Conservation (phyloP, 2,888 invertebrate species). For the Watsonalla binaria region DNA sequence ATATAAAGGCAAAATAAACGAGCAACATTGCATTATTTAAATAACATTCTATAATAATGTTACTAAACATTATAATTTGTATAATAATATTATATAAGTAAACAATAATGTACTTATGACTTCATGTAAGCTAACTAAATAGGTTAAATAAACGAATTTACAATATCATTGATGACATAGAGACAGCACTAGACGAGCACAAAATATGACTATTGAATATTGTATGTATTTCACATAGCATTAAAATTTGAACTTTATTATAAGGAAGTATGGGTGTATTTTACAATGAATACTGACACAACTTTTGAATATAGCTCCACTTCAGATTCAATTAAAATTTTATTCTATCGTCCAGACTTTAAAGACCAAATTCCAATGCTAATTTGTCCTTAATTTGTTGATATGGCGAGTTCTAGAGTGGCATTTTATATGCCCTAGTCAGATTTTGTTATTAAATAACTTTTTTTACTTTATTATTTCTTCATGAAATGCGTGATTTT, state of each 20-base stretch:
- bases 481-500: conserved; percentile 56
- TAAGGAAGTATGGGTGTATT: not conserved
- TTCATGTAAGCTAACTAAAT: not conserved
- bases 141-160: not conserved
- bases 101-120: not conserved
- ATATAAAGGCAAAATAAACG: too few species aligned
- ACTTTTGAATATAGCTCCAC: too few species aligned
- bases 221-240: not conserved
- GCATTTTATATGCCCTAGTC: conserved; percentile 57
- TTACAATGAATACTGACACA: too few species aligned
- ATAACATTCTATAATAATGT: too few species aligned
- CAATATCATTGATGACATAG: not conserved
- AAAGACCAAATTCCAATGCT: conserved; percentile 3
- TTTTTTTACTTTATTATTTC: conserved; percentile 34
- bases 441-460: conserved; percentile 38
- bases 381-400: conserved; percentile 6
- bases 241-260: not conserved
- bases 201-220: not conserved
- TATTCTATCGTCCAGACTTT: not conserved
- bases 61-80: too few species aligned
- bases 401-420: conserved; percentile 14
- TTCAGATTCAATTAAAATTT: too few species aligned
- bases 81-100: not conserved
- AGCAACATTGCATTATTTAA: too few species aligned
- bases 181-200: not conserved